Evolutionary conservation across 2,113 vertebrate species (phyloP), one percentile per base, ranked within the genome.

Genomic region (Seriola rivoliana): DNA sequence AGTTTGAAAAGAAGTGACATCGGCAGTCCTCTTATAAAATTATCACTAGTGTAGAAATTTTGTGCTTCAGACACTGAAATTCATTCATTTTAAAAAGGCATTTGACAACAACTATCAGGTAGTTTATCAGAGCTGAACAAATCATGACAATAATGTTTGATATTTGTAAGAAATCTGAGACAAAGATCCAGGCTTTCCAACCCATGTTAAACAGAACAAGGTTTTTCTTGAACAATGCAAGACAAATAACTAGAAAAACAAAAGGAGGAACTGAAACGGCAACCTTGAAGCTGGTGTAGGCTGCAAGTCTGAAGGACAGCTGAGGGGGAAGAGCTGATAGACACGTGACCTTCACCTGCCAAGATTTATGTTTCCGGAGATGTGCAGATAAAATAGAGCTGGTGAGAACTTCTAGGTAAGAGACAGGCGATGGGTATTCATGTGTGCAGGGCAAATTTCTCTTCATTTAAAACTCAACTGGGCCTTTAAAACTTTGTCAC

Each of bases 1-100:
- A 5, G 54, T 54, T 60, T 75, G 66, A 80, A 57, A 29, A 48
- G 71, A 38, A 48, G 55, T 48, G 71, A 63, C 66, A 25, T 72
- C 40, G 38, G 17, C 63, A 13, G 55, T 0, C n/a, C 70, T 59
- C 8, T 66, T 21, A 6, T 16, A n/a, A 69, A 55, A 84, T 50
- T 59, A 60, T 83, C 23, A n/a, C 16, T 21, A 50, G 16, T 19
- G 2, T 2, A 50, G 19, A 8, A 25, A 63, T 5, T 12, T 59
- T 40, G 25, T 58, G 68, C 13, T 63, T 62, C 2, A 63, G 8
- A 48, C 69, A 16, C 9, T 32, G 29, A 40, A 60, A 68, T 75
- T 40, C 11, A 1, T 36, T 13, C 7, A 32, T 42, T 64, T 58
- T 64, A 50, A 54, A 63, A 19, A 52, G 19, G 40, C 40, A 14